Evolutionary conservation across 2,113 vertebrate species (phyloP).

Genomic region (Oncorhynchus nerka): DNA sequence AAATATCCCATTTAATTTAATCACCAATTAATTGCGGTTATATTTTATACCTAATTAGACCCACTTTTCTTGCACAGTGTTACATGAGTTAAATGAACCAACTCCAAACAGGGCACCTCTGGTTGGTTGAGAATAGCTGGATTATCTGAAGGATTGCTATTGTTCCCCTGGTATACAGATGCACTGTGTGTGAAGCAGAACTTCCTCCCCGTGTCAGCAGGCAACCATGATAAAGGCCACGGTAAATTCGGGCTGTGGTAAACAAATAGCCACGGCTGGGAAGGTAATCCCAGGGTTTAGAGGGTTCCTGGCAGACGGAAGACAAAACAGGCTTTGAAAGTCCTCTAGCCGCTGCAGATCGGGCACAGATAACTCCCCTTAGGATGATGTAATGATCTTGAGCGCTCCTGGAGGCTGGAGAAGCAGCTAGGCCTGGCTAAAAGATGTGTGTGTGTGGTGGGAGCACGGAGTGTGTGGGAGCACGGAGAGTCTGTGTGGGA

Average conservation of each 20-base stretch:
- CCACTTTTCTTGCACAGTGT: constrained; percentile 10
- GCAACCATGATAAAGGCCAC: constrained; percentile 61
- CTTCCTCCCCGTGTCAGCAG: constrained; percentile 54
- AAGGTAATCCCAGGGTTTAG: constrained; percentile 65
- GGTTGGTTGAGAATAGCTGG: constrained; percentile 20
- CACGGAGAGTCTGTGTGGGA: not conserved
- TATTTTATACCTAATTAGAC: constrained; percentile 21
- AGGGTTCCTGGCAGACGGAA: constrained; percentile 69
- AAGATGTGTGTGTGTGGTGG: constrained; percentile 33
- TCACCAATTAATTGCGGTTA: constrained; percentile 31
- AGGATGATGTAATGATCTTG: constrained; percentile 70
- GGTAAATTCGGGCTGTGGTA: constrained; percentile 64
- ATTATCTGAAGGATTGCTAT: constrained; percentile 37
- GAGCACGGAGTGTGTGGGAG: not conserved
- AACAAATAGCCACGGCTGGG: constrained; percentile 72
- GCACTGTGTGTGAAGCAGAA: constrained; percentile 47
- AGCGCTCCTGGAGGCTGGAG: constrained; percentile 40
- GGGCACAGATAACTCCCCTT: constrained; percentile 60
- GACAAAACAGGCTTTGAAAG: constrained; percentile 82
- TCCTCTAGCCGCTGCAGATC: constrained; percentile 68
- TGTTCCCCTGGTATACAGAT: constrained; percentile 41
- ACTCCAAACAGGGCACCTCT: constrained; percentile 5
- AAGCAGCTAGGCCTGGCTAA: constrained; percentile 33
- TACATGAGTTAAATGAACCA: constrained; percentile 16
- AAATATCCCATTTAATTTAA: constrained; percentile 1